A percentile compares a stretch with the other conserved stretches of the same genome.
These are phyloP conservation scores for Pachliopta kotzebuea DNA, from an alignment of 2,888 invertebrate species.

Conservation along the genomic window DNA sequence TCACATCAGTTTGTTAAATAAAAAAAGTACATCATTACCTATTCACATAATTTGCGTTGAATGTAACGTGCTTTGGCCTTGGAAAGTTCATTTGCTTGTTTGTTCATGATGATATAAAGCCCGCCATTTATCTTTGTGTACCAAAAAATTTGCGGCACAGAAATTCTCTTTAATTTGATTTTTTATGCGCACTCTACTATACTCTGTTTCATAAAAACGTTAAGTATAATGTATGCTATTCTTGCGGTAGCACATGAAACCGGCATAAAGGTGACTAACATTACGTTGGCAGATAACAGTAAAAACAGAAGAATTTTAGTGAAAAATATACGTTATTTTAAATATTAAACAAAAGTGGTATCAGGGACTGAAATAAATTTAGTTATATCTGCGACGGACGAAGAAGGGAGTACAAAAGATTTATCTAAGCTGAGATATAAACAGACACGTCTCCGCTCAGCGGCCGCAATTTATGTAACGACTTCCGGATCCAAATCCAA, in stretches of 20 bases:
- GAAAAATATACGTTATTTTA: not conserved
- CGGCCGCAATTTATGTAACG: slow-evolving; percentile 13
- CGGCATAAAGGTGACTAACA: not conserved
- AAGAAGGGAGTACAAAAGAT: slow-evolving; percentile 2
- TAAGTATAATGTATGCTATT: not conserved
- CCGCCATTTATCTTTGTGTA: slow-evolving; percentile 38
- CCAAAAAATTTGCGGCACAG: slow-evolving; percentile 30
- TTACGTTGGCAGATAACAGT: not conserved
- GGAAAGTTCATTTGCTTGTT: slow-evolving; percentile 54
- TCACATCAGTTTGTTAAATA: not conserved
- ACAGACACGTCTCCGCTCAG: slow-evolving; percentile 5
- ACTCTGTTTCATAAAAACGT: not conserved
- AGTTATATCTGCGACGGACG: not conserved
- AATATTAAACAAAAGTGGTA: not conserved
- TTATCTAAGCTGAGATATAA: slow-evolving; percentile 10
- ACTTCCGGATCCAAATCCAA: slow-evolving; percentile 11
- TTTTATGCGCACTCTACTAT: not conserved
- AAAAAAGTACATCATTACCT: slow-evolving; percentile 48
- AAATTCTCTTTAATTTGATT: not conserved
- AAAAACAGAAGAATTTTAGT: not conserved
- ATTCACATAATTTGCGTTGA: slow-evolving; percentile 48
- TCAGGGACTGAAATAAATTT: slow-evolving; percentile 1
- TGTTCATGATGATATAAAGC: slow-evolving; percentile 41
- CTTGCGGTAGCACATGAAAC: slow-evolving; percentile 1
- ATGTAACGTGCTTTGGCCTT: slow-evolving; percentile 51